Conservation (phyloP, 2,113 vertebrate species). For the Ictalurus furcatus region DNA sequence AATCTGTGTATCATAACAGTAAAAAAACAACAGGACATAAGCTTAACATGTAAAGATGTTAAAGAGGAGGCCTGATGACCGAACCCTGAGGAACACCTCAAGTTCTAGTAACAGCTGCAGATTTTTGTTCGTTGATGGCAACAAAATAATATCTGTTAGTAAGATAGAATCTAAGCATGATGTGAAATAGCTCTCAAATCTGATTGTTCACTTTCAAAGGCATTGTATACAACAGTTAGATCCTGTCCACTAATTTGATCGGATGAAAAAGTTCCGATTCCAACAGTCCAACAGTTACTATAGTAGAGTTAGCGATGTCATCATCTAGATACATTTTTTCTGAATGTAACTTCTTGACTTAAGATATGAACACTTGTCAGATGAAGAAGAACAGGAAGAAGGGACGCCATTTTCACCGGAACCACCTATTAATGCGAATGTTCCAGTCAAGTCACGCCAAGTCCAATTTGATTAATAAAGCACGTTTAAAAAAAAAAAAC, state of each 20-base stretch:
- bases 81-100: not conserved
- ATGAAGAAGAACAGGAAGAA: not conserved
- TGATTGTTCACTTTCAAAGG: not conserved
- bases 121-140: not conserved
- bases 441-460: no score
- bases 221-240: not conserved
- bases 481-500: no score
- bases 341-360: not conserved
- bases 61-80: not conserved
- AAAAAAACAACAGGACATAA: not conserved
- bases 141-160: not conserved
- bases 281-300: not conserved
- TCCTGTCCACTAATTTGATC: not conserved
- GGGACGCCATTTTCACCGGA: not conserved
- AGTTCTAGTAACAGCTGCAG: not conserved
- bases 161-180: not conserved
- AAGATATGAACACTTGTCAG: not conserved
- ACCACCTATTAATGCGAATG: not conserved
- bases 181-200: not conserved
- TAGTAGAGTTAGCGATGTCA: no score
- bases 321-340: not conserved
- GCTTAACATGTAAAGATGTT: not conserved
- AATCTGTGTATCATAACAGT: not conserved
- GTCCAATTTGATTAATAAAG: no score
- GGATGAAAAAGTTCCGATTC: not conserved